Base-by-base conservation (phyloP, 2,113 vertebrate genomes). In the Andinoacara biseriatus region DNA sequence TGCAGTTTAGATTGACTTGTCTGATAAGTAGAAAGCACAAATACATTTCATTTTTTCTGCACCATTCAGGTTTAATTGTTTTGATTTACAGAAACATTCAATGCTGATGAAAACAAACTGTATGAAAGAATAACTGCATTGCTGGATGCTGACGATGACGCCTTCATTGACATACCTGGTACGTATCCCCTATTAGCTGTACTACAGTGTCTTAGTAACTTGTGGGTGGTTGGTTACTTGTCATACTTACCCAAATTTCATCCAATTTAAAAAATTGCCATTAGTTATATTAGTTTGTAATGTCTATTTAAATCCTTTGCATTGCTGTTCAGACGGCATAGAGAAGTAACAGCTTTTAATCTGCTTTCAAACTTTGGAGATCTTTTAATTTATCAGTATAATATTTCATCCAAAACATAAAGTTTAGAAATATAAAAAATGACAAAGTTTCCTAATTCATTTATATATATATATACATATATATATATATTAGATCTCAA, bases 151-250 rank as follows among this genome's bases (percentile, higher is more conserved):
- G 95, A 96, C 80, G 95, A 95, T 7, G 92, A 91, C 3, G 88
- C 78, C 56, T 82, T 76, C 78, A 76, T 93, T 61, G 92, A 96
- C 22, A 87, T 95, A 63, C 95, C 96, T 94, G 96, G 97, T 97
- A 96, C 90, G 92, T 85, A 58, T 69, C 11, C 2, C 0, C 1
- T 35, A 56, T 56, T 31, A 56, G 46, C 0, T 38, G 2, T 15
- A 17, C 31, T 13, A 26, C 7, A 33, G 35, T 40, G 40, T 0
- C 11, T 43, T 67, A 14, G 54, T 46, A 20, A 40, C 58, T 65
- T 58, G 74, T 18, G 17, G 15, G 10, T 40, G 15, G 33, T 9
- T 26, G 22, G 33, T 75, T 58, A 26, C 11, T 29, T 43, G 57
- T 10, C 24, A 33, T 54, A 54, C n/a, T 29, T 69, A 29, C 5